Evolutionary conservation across 2,888 invertebrate species (phyloP).

Genomic region (Parascotia fuliginaria): DNA sequence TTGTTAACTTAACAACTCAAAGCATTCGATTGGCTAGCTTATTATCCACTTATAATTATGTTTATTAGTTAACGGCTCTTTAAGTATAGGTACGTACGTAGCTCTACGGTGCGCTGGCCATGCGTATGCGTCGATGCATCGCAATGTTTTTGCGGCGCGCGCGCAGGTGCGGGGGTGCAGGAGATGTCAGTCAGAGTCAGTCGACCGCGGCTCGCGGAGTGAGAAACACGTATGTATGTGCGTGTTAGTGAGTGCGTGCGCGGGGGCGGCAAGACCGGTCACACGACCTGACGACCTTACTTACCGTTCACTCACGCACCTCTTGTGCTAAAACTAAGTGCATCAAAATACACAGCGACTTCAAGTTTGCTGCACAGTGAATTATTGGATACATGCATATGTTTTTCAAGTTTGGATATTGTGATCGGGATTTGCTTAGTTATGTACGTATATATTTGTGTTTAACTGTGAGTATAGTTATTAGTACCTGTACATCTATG

Average conservation of each 20-base stretch:
- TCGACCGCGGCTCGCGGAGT: slow-evolving; percentile 45
- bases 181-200: slow-evolving; percentile 39
- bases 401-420: slow-evolving; percentile 42
- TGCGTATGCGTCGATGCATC: slow-evolving; percentile 41
- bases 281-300: slow-evolving; percentile 85
- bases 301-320: slow-evolving; percentile 80
- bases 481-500: background rate
- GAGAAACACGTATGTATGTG: slow-evolving; percentile 44
- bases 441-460: slow-evolving; percentile 55
- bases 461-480: slow-evolving; percentile 11
- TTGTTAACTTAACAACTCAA: background rate
- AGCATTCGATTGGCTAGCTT: background rate
- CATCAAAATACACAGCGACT: slow-evolving; percentile 56
- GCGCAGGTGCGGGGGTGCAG: slow-evolving; percentile 45
- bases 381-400: slow-evolving; percentile 54
- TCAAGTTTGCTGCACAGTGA: slow-evolving; percentile 42
- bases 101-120: background rate
- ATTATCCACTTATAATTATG: background rate
- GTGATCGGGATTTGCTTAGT: slow-evolving; percentile 47
- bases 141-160: slow-evolving; percentile 42
- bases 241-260: slow-evolving; percentile 59
- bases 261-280: slow-evolving; percentile 79
- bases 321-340: slow-evolving; percentile 70
- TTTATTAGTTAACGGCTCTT: slow-evolving; percentile 35
- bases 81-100: slow-evolving; percentile 14